Conservation (phyloP, 2,797 vertebrate genomes). For the Setipinna tenuifilis region DNA sequence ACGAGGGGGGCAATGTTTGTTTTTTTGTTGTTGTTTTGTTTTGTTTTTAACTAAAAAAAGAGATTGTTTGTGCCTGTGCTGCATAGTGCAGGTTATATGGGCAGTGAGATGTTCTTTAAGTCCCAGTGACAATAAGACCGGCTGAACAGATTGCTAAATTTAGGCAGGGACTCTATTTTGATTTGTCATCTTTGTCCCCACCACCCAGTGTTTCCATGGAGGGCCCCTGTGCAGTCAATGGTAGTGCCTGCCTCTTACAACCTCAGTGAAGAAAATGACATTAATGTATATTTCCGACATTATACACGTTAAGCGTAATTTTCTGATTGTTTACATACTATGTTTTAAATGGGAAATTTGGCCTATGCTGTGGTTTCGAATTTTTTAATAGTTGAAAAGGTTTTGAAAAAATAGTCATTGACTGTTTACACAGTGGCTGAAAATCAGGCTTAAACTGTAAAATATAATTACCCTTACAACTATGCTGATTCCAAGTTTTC, state of each 20-base stretch:
- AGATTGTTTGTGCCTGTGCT: not conserved
- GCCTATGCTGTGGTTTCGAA: too few species aligned
- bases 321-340: too few species aligned
- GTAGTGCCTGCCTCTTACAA: not conserved
- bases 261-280: not conserved
- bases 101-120: conserved; percentile 3
- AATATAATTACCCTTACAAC: too few species aligned
- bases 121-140: not conserved
- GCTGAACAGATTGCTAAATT: not conserved
- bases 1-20: not conserved
- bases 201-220: not conserved
- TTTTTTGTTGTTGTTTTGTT: too few species aligned
- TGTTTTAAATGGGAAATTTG: too few species aligned
- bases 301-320: too few species aligned
- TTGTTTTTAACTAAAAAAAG: not conserved
- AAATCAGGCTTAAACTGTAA: too few species aligned
- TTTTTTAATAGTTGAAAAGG: too few species aligned
- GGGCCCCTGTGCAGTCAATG: not conserved
- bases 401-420: not conserved
- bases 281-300: not conserved
- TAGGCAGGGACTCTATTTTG: not conserved
- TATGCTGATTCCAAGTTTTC: not conserved
- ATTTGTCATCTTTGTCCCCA: not conserved
- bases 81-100: not conserved
- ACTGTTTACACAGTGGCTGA: not conserved